Evolutionary conservation across 1,140 invertebrate genomes (phyloP).

Genomic region (Macrocentrus cingulum): DNA sequence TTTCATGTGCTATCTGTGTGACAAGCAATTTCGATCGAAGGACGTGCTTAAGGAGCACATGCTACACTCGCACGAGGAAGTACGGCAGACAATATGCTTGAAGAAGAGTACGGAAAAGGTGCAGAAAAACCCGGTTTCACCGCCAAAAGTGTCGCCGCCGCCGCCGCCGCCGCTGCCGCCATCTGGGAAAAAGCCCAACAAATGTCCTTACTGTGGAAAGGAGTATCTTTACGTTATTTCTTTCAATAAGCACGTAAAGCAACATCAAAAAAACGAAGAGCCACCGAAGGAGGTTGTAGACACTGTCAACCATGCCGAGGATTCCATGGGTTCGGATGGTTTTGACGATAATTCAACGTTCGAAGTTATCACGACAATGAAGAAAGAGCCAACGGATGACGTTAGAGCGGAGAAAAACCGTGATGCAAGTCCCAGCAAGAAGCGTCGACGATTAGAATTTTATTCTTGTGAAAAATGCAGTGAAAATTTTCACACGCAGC

Average conservation of each 20-base stretch:
- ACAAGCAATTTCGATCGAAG: conserved; percentile 54
- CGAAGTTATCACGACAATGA: conserved; percentile 19
- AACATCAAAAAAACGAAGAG: conserved; percentile 47
- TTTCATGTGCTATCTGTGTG: conserved; percentile 54
- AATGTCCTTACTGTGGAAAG: conserved; percentile 56
- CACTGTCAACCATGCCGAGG: conserved; percentile 43
- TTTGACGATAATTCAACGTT: conserved; percentile 34
- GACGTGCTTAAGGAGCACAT: conserved; percentile 54
- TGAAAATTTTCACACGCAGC: conserved; percentile 39
- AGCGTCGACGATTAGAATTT: conserved; percentile 19
- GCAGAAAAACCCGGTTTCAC: too few species aligned
- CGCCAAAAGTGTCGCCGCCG: too few species aligned
- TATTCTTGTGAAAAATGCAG: conserved; percentile 41
- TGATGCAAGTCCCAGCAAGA: conserved; percentile 5
- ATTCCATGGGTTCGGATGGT: conserved; percentile 36
- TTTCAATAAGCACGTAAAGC: conserved; percentile 54
- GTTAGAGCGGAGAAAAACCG: neutral
- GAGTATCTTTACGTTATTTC: conserved; percentile 57
- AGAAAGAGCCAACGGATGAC: conserved; percentile 19
- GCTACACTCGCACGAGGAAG: conserved; percentile 55
- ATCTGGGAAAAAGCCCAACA: conserved; percentile 51
- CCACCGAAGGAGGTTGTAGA: conserved; percentile 37
- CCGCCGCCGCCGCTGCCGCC: conserved; percentile 31
- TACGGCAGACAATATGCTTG: conserved; percentile 42
- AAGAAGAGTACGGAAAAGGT: conserved; percentile 43